These are phyloP conservation scores for Chaenogobius annularis DNA, from an alignment of 2,113 vertebrate species.

Conservation along the genomic window DNA sequence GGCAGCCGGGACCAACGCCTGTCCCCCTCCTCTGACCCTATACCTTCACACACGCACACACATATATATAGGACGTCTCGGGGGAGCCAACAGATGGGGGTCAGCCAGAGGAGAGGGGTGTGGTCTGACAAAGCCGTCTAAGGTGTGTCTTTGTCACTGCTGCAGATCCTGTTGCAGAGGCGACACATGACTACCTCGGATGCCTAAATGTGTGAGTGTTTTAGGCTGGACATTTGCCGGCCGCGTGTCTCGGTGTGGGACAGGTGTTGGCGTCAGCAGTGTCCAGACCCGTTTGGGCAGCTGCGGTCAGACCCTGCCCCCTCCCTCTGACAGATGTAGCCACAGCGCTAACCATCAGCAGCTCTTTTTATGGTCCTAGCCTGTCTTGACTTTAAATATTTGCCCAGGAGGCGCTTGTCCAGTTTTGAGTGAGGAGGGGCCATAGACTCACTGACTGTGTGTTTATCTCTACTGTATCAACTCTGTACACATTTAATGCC, in stretches of 20 bases:
- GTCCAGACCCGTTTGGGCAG: constrained; percentile 78
- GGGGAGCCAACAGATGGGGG: constrained; percentile 73
- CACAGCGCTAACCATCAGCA: constrained; percentile 57
- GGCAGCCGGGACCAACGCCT: constrained; percentile 74
- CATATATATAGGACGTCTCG: constrained; percentile 59
- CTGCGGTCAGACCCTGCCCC: constrained; percentile 63
- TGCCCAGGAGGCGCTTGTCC: constrained; percentile 74
- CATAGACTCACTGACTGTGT: constrained; percentile 8
- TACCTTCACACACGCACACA: constrained; percentile 49
- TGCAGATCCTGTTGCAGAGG: constrained; percentile 20
- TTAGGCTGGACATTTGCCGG: constrained; percentile 75
- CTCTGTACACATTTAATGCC: background rate
- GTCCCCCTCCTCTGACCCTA: constrained; percentile 69
- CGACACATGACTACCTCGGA: constrained; percentile 5
- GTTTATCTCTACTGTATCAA: background rate
- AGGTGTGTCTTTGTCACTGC: constrained; percentile 50
- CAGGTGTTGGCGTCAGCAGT: constrained; percentile 80
- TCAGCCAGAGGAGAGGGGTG: constrained; percentile 68
- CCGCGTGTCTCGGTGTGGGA: constrained; percentile 65
- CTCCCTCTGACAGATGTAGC: constrained; percentile 77
- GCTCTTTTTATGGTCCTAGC: constrained; percentile 76
- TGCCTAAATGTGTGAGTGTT: constrained; percentile 27
- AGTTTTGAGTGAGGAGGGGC: constrained; percentile 33
- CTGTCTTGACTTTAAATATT: constrained; percentile 86
- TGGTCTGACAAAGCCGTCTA: constrained; percentile 51